Evolutionary conservation across 2,113 vertebrate genomes (phyloP), one percentile per base, ranked within the genome.

Genomic region (Meles meles): DNA sequence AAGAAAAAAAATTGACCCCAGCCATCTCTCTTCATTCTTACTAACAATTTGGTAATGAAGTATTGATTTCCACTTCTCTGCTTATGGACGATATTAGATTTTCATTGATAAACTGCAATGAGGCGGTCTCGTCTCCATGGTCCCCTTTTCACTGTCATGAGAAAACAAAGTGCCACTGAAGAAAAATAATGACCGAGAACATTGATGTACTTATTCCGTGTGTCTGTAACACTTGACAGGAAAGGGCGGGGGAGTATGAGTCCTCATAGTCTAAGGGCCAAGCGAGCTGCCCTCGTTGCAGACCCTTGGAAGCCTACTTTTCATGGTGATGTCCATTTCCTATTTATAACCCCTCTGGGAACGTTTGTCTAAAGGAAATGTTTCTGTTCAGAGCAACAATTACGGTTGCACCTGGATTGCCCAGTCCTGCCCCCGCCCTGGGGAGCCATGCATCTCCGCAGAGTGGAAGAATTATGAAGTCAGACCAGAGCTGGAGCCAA

Each of bases 41-140:
- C 99, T 99, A 99, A 99, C 99, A 99, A 99, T 99, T 99, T 99
- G 99, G 99, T 99, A 99, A 99, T 99, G 99, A 99, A 99, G 99
- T 99, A 99, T 99, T 99, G 99, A 99, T 99, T 99, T 99, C 99
- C 99, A 99, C 99, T 99, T 99, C 99, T 98, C 98, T 99, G 99
- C 99, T 99, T 99, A 99, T 99, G 99, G 99, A 99, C 98, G 98
- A 99, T 99, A 99, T 99, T 99, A 99, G 99, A 99, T 99, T 99
- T 99, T 99, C 99, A 99, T 99, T 99, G 99, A 99, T 99, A 99
- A 99, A 99, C 99, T 99, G 99, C 99, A 98, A 98, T 79, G 98
- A 98, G 98, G 97, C 98, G 98, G 99, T 99, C 99, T 99, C 98
- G 98, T 99, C 99, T 99, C 99, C 98, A 87, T 98, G 98, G 99